Conservation (phyloP, 2,113 vertebrate genomes). For the Eclectus roratus region DNA sequence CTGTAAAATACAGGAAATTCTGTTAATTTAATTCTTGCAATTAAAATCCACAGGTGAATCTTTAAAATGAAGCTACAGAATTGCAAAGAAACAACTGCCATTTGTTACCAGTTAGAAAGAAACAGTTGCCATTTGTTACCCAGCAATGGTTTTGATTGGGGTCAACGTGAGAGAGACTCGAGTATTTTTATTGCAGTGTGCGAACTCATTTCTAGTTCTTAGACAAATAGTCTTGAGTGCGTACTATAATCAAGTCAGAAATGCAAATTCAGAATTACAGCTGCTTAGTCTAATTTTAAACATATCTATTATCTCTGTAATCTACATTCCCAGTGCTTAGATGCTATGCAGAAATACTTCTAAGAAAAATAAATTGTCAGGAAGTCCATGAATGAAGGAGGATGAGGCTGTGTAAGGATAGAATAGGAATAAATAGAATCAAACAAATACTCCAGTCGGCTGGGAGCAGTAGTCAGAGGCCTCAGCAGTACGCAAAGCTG, state of each 20-base stretch:
- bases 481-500: background rate
- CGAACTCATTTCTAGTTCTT: background rate
- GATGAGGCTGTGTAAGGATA: background rate
- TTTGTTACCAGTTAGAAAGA: background rate
- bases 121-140: background rate
- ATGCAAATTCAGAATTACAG: slow-evolving; percentile 59
- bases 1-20: background rate
- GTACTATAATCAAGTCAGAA: slow-evolving; percentile 59
- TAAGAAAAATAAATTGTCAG: slow-evolving; percentile 31
- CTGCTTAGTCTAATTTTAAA: slow-evolving; percentile 65
- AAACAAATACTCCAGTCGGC: background rate
- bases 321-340: background rate
- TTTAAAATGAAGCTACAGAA: background rate
- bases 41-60: background rate
- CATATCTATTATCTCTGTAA: slow-evolving; percentile 14
- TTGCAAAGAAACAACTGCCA: background rate
- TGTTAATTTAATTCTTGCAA: background rate
- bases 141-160: background rate
- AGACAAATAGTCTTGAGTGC: background rate
- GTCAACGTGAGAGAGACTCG: background rate
- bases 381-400: slow-evolving; percentile 16
- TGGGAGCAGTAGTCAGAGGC: background rate
- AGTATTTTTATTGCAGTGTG: background rate
- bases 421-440: background rate
- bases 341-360: slow-evolving; percentile 18